Evolutionary conservation across 92 coral and sea anemone genomes (phyloP).

Genomic region (Galaxea fascicularis): DNA sequence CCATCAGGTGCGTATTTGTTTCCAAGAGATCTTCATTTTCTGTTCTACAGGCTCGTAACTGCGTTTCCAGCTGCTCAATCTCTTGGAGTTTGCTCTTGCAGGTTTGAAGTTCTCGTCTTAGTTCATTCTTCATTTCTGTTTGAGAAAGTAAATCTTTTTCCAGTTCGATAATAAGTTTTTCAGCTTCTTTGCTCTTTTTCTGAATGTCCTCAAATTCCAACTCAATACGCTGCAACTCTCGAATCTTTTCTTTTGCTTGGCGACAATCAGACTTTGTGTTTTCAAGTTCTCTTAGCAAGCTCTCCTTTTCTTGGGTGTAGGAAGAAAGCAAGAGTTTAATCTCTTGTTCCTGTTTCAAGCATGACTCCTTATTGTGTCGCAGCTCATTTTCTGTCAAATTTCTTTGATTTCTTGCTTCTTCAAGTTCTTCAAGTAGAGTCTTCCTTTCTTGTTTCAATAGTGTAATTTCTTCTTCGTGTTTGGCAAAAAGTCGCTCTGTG

Average conservation of each 20-base stretch:
- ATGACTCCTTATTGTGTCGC: constrained; percentile 50
- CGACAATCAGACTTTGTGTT: constrained; percentile 46
- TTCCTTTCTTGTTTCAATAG: constrained; percentile 64
- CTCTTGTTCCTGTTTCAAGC: constrained; percentile 67
- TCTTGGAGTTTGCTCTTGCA: constrained; percentile 58
- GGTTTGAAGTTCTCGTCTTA: constrained; percentile 60
- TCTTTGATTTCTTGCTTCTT: constrained; percentile 51
- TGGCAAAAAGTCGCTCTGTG: background rate
- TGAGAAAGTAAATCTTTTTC: constrained; percentile 84
- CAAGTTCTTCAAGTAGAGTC: constrained; percentile 65
- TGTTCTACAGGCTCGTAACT: constrained; percentile 53
- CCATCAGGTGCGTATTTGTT: constrained; percentile 29
- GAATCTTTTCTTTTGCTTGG: constrained; percentile 55
- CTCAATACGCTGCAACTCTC: constrained; percentile 60
- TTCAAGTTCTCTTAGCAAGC: constrained; percentile 64
- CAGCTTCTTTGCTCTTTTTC: constrained; percentile 75
- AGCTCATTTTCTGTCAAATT: constrained; percentile 61
- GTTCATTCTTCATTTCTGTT: constrained; percentile 67
- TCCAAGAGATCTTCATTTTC: constrained; percentile 67
- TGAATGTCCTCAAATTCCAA: constrained; percentile 61
- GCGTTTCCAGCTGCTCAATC: constrained; percentile 45
- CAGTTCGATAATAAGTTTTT: constrained; percentile 78
- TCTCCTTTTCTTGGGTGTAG: constrained; percentile 73
- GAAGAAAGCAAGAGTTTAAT: constrained; percentile 64
- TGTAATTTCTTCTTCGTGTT: constrained; percentile 34